Percentiles rank a stretch among this genome's conserved stretches.
These are phyloP conservation scores for Dysmachus trigonus DNA, from an alignment of 2,888 invertebrate species.

Conservation along the genomic window DNA sequence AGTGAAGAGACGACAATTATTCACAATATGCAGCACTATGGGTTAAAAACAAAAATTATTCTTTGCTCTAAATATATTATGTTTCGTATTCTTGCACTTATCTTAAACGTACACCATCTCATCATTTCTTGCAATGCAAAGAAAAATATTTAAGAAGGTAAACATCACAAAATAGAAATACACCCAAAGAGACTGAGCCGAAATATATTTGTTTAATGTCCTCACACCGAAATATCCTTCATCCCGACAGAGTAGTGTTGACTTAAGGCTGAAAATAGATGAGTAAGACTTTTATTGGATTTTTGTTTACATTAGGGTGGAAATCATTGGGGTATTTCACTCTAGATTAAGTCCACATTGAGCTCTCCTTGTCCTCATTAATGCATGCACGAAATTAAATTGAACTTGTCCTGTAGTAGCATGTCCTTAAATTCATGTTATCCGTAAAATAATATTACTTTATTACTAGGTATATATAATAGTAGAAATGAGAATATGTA, in stretches of 20 bases:
- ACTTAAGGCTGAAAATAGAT: constrained; percentile 31
- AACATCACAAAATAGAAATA: not conserved
- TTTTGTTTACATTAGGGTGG: constrained; percentile 47
- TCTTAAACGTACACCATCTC: not conserved
- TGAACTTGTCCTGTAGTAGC: not conserved
- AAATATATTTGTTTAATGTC: constrained; percentile 19
- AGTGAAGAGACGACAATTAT: not conserved
- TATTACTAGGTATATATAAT: no score
- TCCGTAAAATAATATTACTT: not conserved
- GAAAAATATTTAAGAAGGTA: not conserved
- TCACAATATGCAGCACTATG: not conserved
- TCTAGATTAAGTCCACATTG: not conserved
- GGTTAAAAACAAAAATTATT: not conserved
- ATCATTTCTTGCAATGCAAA: not conserved
- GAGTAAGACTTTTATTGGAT: constrained; percentile 50
- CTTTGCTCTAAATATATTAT: not conserved
- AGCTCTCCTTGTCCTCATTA: not conserved
- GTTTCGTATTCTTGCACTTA: not conserved
- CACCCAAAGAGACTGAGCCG: not conserved
- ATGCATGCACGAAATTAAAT: not conserved
- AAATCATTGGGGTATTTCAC: constrained; percentile 63
- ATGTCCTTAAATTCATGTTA: not conserved
- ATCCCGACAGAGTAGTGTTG: constrained; percentile 14
- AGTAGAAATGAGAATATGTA: no score
- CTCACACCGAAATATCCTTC: not conserved